Evolutionary conservation across 2,888 invertebrate genomes (phyloP), one percentile per base, ranked within the genome.

Genomic region (Myopa tessellatipennis): DNA sequence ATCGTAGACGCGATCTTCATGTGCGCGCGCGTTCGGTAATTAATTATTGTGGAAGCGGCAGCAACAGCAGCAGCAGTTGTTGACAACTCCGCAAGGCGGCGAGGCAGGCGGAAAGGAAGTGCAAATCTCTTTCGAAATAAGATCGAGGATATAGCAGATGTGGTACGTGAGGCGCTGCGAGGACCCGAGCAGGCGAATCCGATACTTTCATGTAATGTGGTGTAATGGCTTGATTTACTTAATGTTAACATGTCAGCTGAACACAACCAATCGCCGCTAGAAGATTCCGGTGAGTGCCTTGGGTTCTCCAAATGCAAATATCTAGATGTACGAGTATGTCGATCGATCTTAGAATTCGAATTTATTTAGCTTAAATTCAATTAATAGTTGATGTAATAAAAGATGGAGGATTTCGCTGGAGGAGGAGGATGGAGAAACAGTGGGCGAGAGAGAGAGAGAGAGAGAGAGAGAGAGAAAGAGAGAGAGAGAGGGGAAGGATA

Each of bases 11-110:
- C 76, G 63, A 73, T 72, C 73, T 61, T 73, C 61, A 63, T 12
- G 38, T 69, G 77, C 68, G 77, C 70, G 68, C 77, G 77, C 77
- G 76, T 61, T 69, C 58, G 60, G 77, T 77, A 77, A 77, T 77
- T 77, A 77, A 73, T 77, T 77, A 72, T 18, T 36, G 67, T 40
- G 36, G 50, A 55, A 36, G 36, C 67, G 18, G 50, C 67, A 38
- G 52, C 14, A 34, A 18, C 45, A n/a, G 74, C 26, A 45, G 50
- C 16, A 55, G 74, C 63, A 58, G 58, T 58, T 67, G 74, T 58
- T 67, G 74, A 67, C 74, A 67, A 34, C 71, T 18, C 34, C 38
- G 40, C n/a, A 12, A 58, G 36, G 12, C 40, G 38, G 38, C 18
- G 40, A n/a, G 60, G 60, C 72, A 38, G 61, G 61, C 14, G 63